Conservation (phyloP, 2,113 vertebrate genomes). For the Uria aalge region DNA sequence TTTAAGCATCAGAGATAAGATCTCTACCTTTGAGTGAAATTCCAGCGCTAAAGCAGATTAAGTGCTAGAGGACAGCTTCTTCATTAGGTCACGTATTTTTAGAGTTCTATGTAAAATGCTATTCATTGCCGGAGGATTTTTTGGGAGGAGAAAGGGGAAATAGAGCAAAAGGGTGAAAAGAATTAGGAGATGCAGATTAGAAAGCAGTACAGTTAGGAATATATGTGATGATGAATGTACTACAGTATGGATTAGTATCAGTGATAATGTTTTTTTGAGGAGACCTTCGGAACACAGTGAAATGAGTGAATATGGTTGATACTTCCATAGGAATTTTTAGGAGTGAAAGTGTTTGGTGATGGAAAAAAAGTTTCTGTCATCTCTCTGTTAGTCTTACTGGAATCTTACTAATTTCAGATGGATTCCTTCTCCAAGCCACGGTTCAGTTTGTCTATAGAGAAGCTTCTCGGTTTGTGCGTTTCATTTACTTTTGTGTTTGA, state of each 20-base stretch:
- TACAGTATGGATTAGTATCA: neutral
- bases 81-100: neutral
- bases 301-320: neutral
- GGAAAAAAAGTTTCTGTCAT: neutral
- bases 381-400: neutral
- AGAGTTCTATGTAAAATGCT: neutral
- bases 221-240: neutral
- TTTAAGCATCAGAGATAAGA: neutral
- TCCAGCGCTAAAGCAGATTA: neutral
- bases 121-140: neutral
- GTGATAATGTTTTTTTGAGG: neutral
- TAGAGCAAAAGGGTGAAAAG: neutral
- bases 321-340: neutral
- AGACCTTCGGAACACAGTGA: neutral
- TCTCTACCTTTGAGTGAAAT: neutral
- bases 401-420: neutral
- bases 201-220: neutral
- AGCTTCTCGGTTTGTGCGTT: neutral
- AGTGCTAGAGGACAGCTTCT: neutral
- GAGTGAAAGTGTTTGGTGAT: neutral
- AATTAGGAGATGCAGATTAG: neutral
- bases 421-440: neutral
- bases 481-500: neutral
- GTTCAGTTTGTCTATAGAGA: neutral
- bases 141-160: neutral